phyloP scores from a whole-genome alignment of 2,888 invertebrate genomes.

The Cataglyphis albicans region DNA sequence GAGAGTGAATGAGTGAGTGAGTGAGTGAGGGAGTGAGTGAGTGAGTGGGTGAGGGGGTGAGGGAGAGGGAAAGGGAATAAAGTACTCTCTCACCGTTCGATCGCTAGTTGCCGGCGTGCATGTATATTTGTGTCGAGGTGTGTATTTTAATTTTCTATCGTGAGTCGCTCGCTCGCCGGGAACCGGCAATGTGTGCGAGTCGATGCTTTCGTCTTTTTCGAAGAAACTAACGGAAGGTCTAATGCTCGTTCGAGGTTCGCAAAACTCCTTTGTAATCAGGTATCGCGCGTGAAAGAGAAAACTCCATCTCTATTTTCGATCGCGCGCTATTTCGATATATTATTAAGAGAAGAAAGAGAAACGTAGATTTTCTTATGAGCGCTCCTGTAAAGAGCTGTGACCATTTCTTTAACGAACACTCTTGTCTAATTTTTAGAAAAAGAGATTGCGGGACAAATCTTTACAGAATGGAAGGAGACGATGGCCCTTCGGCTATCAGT shows the following conservation, averaged over 20 bases:
- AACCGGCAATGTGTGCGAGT: not conserved
- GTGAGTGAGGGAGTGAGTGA: not conserved
- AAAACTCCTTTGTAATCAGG: not conserved
- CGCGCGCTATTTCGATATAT: not conserved
- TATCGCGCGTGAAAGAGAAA: not conserved
- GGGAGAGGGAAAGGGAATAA: not conserved
- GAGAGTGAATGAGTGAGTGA: no score
- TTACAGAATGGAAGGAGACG: conserved; percentile 83
- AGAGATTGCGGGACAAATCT: conserved; percentile 37
- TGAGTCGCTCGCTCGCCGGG: not conserved
- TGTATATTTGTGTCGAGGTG: not conserved
- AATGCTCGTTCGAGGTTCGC: not conserved
- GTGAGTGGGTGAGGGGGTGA: no score
- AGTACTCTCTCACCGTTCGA: not conserved
- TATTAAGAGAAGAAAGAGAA: not conserved
- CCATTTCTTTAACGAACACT: not conserved
- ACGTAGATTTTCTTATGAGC: not conserved
- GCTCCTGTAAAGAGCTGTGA: not conserved
- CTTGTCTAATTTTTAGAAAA: conserved; percentile 60
- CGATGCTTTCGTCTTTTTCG: not conserved
- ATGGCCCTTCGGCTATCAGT: conserved; percentile 83
- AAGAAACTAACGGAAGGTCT: not conserved
- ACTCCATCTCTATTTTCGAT: not conserved
- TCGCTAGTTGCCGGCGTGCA: not conserved
- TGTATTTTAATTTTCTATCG: not conserved